Evolutionary conservation across 2,888 invertebrate genomes (phyloP), one percentile per base, ranked within the genome.

Genomic region (Conistra vaccinii): DNA sequence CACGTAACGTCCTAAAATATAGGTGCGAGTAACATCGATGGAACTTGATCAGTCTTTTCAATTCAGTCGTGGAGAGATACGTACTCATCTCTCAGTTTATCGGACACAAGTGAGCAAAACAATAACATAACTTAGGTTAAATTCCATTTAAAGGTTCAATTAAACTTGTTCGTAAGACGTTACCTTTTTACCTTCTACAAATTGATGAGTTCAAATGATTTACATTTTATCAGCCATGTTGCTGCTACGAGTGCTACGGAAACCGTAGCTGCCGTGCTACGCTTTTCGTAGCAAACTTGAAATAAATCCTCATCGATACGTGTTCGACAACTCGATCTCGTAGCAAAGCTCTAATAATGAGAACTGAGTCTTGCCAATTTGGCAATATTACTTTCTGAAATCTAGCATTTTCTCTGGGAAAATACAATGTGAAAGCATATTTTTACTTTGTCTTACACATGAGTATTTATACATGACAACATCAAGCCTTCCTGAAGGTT

Each of bases 261-360:
- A 42, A 4, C 5, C 32, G 62, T 79, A 73, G 32, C 35, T 1
- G 14, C 7, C 2, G 4, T n/a, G 66, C 62, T 80, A 78, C 67
- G 81, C 17, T 35, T 68, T 29, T 60, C 60, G 39, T 79, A 61
- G 58, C 58, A 26, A 60, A 14, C 17, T 48, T 45, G 2, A 55
- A 66, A 82, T 32, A 63, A 73, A 53, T 58, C 55, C 10, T n/a
- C 17, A 53, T 53, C 20, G 17, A 20, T 45, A 57, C 42, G 67
- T 58, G 70, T 57, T 78, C 62, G 39, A 63, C 66, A 60, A 63
- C 32, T 58, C 45, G 58, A 42, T 60, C 35, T 57, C n/a, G 82
- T 51, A 32, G 42, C 48, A 76, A 65, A 76, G 76, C 63, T 58
- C 48, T 58, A 14, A n/a, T 68, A 76, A 81, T 63, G 35, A 66